Base-by-base conservation (phyloP, 2,113 vertebrate genomes). In the Malurus cyaneus region DNA sequence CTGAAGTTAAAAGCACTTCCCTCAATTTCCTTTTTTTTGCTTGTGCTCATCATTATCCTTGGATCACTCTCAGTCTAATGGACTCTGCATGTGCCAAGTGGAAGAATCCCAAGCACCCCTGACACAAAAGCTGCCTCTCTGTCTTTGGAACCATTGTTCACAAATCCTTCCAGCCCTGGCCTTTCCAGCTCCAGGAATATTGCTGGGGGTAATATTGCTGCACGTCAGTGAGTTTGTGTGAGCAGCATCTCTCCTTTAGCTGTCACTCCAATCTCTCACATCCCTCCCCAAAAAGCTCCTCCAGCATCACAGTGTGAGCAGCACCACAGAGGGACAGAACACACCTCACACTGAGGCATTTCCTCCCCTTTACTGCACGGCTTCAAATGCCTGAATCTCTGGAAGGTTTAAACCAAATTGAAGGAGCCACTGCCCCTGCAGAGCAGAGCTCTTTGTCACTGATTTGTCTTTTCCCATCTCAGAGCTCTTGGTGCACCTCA, bases 1-100 rank as follows among this genome's bases (percentile, higher is more conserved):
- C 41, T 39, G 64, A 50, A 86, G 92, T 90, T 96, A 94, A 95
- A 97, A 95, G 90, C 93, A 88, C 69, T 94, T 93, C 76, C 69
- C 41, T 93, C 88, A 25, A 46, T 96, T 93, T 78, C 65, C 87
- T 77, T 80, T 90, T 90, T 61, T 92, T 91, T 86, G 52, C 44
- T 64, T 54, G 62, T 88, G 54, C 67, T 94, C 2, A 1, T 94
- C 62, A 42, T 94, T 93, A 80, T 34, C 59, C 52, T 28, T 62
- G 74, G 71, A 73, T 82, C 42, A 16, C 76, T 95, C 36, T 23
- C 64, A 77, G 50, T 60, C 80, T 92, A 93, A 95, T 52, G 93
- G 93, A 83, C 34, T 74, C 60, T 74, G 59, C 47, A 8, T 26
- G 72, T 49, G 72, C 94, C 88, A 90, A 95, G 71, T 34, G 56